Conservation (phyloP, 2,888 invertebrate species). For the Cryptophagus acutangulus region DNA sequence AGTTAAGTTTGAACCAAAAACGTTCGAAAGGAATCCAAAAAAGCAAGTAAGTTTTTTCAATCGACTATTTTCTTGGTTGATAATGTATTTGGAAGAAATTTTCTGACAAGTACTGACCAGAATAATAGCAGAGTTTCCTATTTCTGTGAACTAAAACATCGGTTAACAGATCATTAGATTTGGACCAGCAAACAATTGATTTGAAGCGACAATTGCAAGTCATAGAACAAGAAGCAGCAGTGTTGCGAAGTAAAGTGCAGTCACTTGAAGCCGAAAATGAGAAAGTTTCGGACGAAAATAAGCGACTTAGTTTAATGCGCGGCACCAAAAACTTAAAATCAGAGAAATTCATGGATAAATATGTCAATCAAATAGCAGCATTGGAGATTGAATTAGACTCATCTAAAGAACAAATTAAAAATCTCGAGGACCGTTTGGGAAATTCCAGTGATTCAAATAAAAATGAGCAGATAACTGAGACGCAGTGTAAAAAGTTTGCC, state of each 20-base stretch:
- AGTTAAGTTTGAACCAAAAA: constrained; percentile 60
- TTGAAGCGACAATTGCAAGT: constrained; percentile 69
- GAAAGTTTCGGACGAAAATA: constrained; percentile 68
- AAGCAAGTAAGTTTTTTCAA: constrained; percentile 64
- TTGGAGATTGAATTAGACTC: constrained; percentile 61
- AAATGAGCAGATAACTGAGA: constrained; percentile 50
- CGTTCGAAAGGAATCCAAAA: constrained; percentile 57
- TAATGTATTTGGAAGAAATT: no score
- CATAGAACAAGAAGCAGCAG: constrained; percentile 70
- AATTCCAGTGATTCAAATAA: constrained; percentile 28
- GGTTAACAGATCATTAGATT: constrained; percentile 55
- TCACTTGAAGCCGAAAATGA: constrained; percentile 72
- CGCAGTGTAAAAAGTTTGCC: constrained; percentile 62
- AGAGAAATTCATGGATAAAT: constrained; percentile 56
- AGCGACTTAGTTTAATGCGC: constrained; percentile 59
- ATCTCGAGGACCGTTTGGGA: constrained; percentile 46
- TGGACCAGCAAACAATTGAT: constrained; percentile 63
- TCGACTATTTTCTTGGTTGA: no score
- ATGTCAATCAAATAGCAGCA: constrained; percentile 57
- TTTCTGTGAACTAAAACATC: constrained; percentile 9
- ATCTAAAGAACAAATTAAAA: constrained; percentile 55
- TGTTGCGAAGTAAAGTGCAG: constrained; percentile 63
- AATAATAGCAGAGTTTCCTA: background rate
- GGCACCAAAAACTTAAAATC: constrained; percentile 52
- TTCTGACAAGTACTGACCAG: no score